Evolutionary conservation across 30 jellyfish, hydroid and myxozoan species (phyloP), one percentile per base, ranked within the genome.

Genomic region (Turritopsis rubra): DNA sequence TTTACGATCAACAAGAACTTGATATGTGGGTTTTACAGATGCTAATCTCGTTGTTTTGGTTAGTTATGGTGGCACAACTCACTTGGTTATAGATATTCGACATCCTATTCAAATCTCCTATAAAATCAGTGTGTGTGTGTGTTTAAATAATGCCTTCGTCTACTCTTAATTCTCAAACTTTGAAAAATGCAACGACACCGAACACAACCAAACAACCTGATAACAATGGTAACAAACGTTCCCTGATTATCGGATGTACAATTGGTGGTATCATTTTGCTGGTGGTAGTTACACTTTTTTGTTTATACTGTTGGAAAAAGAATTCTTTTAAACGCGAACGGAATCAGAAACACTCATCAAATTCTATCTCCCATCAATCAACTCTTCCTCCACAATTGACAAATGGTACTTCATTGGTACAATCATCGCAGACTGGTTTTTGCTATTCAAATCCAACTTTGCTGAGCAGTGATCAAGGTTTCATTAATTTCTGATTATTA

Each of bases 301-400:
- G 28, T n/a, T 68, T 68, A 68, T 68, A 68, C 77, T 68, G 77
- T 22, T 68, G 30, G 28, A 68, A 68, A 68, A 68, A 27, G 30
- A 68, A 27, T n/a, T n/a, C 31, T n/a, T 23, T n/a, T 8, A 68
- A 68, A 0, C 77, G 30, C 28, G 16, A 23, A 68, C 60, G 60
- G 60, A 41, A 41, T 3, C 60, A 41, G 60, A 41, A 41, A 41
- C 5, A 41, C 60, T 41, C 9, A 13, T 13, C 60, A 5, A 41
- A 41, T 41, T 41, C n/a, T n/a, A n/a, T n/a, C n/a, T n/a, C 13
- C 9, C 60, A 41, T 3, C 13, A 41, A 3, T 41, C 60, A 41
- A 41, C 5, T 41, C 60, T 5, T 41, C 5, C 60, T 41, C 60
- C 5, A 41, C 9, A 5, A 5, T 41, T 13, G 13, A 41, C 60